Base-by-base conservation (phyloP, 1,140 invertebrate species). In the Hestina assimilis region DNA sequence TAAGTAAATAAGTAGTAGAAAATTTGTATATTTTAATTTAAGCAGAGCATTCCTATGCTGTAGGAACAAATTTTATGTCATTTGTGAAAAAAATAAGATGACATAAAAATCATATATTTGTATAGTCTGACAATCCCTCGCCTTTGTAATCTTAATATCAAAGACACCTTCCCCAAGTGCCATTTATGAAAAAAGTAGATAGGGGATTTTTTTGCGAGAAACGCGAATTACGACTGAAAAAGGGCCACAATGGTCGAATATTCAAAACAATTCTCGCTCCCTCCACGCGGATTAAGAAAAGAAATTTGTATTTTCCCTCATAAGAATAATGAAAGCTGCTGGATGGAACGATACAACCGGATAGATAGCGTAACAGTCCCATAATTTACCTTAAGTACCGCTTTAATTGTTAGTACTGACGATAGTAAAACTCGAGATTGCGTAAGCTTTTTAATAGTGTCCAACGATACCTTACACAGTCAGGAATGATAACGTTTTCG, bases 201-300 rank as follows among this genome's bases (percentile, higher is more conserved):
- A 43, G 21, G 23, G 48, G 63, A 61, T 64, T 66, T 68, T 63
- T 58, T 53, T 42, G 28, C 42, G 33, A 43, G 52, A 19, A 46
- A 38, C 40, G 24, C 50, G 50, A 57, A 63, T 52, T 57, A 35
- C 35, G 23, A 2, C 15, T 15, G 26, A 50, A 46, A 46, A 59
- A 54, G 38, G 21, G 40, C 28, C 41, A 45, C 55, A 54, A 54
- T 50, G 31, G 60, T 12, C 56, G 55, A 68, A 70, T 75, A 73
- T 69, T 69, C 66, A 69, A 79, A 81, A 77, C 65, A 75, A 69
- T 75, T 56, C 67, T 46, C 62, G 31, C 42, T 40, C 38, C 56
- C 53, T 41, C 35, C 45, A 28, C 15, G 12, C 63, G 64, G 68
- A 76, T 74, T 74, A 77, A 63, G 70, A 51, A 65, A 71, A 60